These are phyloP conservation scores for Caenorhabditis sp. DNA, from an alignment of 2,888 invertebrate genomes.

Conservation along the genomic window DNA sequence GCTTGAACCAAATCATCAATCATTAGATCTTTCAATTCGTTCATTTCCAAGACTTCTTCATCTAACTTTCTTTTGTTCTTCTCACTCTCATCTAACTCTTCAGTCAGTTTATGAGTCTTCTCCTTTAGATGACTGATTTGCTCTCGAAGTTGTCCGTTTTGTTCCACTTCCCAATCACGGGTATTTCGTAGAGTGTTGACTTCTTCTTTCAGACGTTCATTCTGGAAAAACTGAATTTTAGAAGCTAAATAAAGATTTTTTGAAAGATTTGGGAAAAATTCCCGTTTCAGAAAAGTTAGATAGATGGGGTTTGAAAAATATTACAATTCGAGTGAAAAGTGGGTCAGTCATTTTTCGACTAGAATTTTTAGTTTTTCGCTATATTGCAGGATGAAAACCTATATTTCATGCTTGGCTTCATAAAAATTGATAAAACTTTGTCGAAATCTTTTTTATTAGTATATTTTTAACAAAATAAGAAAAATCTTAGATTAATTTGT, in stretches of 20 bases:
- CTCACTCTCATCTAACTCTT: constrained; percentile 50
- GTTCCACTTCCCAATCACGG: constrained; percentile 64
- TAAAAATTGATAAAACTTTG: too few relatives aligned
- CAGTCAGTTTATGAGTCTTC: constrained; percentile 48
- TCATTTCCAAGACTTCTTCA: constrained; percentile 37
- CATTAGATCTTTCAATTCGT: constrained; percentile 29
- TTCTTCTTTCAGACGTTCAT: constrained; percentile 49
- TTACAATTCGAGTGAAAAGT: too few relatives aligned
- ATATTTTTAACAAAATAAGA: too few relatives aligned
- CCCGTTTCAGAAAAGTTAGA: too few relatives aligned
- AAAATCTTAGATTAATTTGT: too few relatives aligned
- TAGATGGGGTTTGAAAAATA: too few relatives aligned
- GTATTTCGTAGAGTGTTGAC: constrained; percentile 61
- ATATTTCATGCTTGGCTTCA: too few relatives aligned
- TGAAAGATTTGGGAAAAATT: not conserved
- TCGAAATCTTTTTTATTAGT: too few relatives aligned
- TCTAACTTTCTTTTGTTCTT: constrained; percentile 41
- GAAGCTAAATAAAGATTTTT: not conserved
- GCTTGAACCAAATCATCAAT: constrained; percentile 50
- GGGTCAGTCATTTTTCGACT: too few relatives aligned
- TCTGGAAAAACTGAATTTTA: constrained; percentile 31
- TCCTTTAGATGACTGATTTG: constrained; percentile 55
- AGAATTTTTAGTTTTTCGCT: too few relatives aligned
- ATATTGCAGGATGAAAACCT: too few relatives aligned
- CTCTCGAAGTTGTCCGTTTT: constrained; percentile 63